Evolutionary conservation across 2,888 invertebrate genomes (phyloP).

Genomic region (Drosophila demipolita): DNA sequence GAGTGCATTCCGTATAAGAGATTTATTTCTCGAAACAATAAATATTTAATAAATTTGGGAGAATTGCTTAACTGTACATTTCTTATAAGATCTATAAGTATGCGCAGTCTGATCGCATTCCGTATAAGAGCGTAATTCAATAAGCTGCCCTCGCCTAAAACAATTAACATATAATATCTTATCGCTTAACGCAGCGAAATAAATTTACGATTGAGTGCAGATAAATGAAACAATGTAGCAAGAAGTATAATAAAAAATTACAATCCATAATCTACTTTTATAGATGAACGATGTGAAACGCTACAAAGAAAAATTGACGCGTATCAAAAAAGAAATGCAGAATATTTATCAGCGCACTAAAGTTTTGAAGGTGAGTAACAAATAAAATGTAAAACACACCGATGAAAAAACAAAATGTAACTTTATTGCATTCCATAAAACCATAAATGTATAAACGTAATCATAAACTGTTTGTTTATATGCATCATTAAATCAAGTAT

Average conservation of each 20-base stretch:
- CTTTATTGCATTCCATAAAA: slow-evolving; percentile 53
- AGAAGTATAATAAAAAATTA: not conserved
- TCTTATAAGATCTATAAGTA: not conserved
- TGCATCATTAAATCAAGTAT: slow-evolving; percentile 41
- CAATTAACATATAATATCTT: slow-evolving; percentile 11
- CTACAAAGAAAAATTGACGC: slow-evolving; percentile 82
- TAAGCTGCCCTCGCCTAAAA: not conserved
- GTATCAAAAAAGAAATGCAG: slow-evolving; percentile 84
- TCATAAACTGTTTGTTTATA: slow-evolving; percentile 40
- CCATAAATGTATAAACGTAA: slow-evolving; percentile 33
- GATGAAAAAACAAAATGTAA: slow-evolving; percentile 23
- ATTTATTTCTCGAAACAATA: not conserved
- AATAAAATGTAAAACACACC: slow-evolving; percentile 17
- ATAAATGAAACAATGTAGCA: slow-evolving; percentile 9
- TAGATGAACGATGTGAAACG: slow-evolving; percentile 82
- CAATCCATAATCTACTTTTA: slow-evolving; percentile 23
- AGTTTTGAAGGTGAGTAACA: slow-evolving; percentile 78
- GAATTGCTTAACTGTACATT: not conserved
- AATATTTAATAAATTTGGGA: not conserved
- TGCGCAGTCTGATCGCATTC: not conserved
- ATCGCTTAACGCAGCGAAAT: slow-evolving; percentile 9
- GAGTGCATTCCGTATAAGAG: not conserved
- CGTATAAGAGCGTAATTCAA: not conserved
- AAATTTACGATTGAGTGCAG: not conserved
- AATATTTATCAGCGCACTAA: slow-evolving; percentile 83